Percentiles rank a stretch among this genome's conserved stretches.
These are phyloP conservation scores for Opisthocomus hoazin DNA, from an alignment of 2,113 vertebrate species.

Conservation along the genomic window DNA sequence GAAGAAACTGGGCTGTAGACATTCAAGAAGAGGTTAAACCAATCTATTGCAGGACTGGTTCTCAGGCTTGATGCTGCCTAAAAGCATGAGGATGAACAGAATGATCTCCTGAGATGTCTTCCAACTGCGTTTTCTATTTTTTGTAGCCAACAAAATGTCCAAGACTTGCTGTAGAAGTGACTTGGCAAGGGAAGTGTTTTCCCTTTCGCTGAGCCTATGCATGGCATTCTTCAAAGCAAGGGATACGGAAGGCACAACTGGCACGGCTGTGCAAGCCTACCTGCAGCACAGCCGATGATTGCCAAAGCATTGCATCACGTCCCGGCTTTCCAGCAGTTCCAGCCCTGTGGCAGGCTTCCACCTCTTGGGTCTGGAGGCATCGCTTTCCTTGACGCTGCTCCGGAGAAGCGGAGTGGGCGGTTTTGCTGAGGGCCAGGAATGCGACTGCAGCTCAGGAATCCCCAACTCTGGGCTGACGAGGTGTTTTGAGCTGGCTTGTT, in stretches of 20 bases:
- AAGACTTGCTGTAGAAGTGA: neutral
- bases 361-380: neutral
- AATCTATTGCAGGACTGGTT: neutral
- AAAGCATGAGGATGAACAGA: neutral
- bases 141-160: neutral
- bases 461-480: fast-evolving
- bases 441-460: neutral
- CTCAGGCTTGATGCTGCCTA: neutral
- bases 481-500: neutral
- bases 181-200: neutral
- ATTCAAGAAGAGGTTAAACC: neutral
- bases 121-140: neutral
- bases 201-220: neutral
- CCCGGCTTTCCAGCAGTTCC: neutral
- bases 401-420: neutral
- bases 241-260: neutral
- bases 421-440: neutral
- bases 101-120: neutral
- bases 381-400: neutral
- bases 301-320: neutral
- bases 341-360: neutral
- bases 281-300: neutral
- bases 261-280: neutral
- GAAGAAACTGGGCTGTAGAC: neutral
- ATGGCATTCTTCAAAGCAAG: neutral